Conservation (phyloP, 2,113 vertebrate species). For the Leptocoma aspasia region DNA sequence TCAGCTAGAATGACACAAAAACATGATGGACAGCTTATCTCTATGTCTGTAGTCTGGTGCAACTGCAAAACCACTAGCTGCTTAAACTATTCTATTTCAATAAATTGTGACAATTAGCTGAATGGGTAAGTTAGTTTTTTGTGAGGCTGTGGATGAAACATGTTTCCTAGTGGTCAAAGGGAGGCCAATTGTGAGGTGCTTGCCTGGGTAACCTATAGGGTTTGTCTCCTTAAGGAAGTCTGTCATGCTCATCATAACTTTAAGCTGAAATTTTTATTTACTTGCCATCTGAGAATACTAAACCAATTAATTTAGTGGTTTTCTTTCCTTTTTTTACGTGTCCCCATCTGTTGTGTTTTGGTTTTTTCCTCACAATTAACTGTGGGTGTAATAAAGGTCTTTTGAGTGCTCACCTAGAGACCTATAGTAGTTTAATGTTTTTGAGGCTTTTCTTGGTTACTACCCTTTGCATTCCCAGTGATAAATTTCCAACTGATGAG, state of each 20-base stretch:
- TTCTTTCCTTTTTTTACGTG: neutral
- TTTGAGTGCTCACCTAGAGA: neutral
- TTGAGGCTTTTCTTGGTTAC: neutral
- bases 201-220: neutral
- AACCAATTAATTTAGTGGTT: neutral
- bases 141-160: neutral
- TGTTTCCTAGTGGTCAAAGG: neutral
- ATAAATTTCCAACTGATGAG: neutral
- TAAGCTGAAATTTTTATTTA: neutral
- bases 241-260: neutral
- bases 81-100: neutral
- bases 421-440: neutral
- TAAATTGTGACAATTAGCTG: neutral
- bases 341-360: neutral
- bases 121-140: neutral
- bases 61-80: neutral
- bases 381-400: neutral
- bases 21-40: neutral
- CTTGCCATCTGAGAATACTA: neutral
- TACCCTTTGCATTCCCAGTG: neutral
- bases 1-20: neutral
- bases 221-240: neutral
- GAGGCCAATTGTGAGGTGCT: neutral
- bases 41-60: neutral
- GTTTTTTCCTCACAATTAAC: rapidly evolving